Evolutionary conservation across 2,797 vertebrate genomes (phyloP).

Genomic region (Aulostomus chinensis): DNA sequence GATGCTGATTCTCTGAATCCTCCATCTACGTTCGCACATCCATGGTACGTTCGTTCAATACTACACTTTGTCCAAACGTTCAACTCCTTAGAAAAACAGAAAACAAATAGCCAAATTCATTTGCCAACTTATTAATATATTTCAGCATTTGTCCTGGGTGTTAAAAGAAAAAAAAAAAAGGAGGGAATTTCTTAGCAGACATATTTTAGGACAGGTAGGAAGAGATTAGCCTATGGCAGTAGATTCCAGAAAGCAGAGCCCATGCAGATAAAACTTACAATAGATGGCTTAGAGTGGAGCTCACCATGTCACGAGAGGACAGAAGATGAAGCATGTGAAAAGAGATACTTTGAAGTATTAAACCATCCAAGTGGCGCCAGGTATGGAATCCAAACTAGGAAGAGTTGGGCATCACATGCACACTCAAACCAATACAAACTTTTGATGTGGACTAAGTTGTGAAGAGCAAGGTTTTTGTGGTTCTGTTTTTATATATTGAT

Average conservation of each 20-base stretch:
- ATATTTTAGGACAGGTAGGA: slow-evolving; percentile 37
- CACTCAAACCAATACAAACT: too few relatives aligned
- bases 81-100: too few relatives aligned
- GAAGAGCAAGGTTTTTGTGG: too few relatives aligned
- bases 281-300: slow-evolving; percentile 39
- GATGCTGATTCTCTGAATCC: too few relatives aligned
- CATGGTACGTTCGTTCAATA: too few relatives aligned
- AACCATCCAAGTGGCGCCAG: neutral
- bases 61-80: too few relatives aligned
- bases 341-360: neutral
- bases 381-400: neutral
- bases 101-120: neutral
- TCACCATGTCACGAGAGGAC: slow-evolving; percentile 26
- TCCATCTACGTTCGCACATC: too few relatives aligned
- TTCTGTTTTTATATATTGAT: too few relatives aligned
- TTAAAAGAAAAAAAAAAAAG: neutral
- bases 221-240: slow-evolving; percentile 51
- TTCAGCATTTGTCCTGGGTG: slow-evolving; percentile 8
- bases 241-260: slow-evolving; percentile 42
- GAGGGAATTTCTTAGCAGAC: slow-evolving; percentile 18
- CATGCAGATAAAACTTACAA: slow-evolving; percentile 57
- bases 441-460: too few relatives aligned
- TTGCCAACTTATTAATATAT: slow-evolving; percentile 13
- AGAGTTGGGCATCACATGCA: too few relatives aligned
- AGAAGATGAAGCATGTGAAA: slow-evolving; percentile 7